A percentile compares a stretch with the other conserved stretches of the same genome.
Conservation (phyloP, 1,140 invertebrate genomes). For the Drosophila carrolli region DNA sequence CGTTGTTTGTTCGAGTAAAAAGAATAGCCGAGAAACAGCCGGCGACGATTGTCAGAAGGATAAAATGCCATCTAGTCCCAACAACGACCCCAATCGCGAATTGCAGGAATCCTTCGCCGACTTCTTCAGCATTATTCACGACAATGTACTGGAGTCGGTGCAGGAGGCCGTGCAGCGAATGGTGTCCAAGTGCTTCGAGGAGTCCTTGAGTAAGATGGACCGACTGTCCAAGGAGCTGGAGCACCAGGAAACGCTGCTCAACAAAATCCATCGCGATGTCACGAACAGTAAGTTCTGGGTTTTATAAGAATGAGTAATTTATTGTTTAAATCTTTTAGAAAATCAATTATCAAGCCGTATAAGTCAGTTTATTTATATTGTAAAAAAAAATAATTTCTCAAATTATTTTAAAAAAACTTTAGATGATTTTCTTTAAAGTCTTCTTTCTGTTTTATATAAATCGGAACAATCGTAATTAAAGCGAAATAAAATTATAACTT, state of each 20-base stretch:
- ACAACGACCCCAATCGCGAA: slow-evolving; percentile 13
- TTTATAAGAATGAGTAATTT: no score
- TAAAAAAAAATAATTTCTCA: no score
- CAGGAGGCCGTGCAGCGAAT: slow-evolving; percentile 40
- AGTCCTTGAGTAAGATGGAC: slow-evolving; percentile 34
- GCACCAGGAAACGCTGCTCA: slow-evolving; percentile 25
- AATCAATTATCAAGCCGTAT: no score
- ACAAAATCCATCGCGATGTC: slow-evolving; percentile 45
- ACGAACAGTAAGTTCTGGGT: slow-evolving; percentile 47
- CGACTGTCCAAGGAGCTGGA: slow-evolving; percentile 27
- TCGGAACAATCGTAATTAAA: no score
- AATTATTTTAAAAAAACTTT: no score
- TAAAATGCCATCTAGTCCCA: not conserved
- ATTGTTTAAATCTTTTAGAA: no score
- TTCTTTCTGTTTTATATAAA: no score
- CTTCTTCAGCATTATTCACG: slow-evolving; percentile 64
- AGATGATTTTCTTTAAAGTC: no score
- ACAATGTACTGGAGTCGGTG: slow-evolving; percentile 65
- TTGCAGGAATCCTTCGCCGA: slow-evolving; percentile 59
- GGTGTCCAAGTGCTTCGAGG: slow-evolving; percentile 53
- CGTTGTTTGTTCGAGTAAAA: slow-evolving; percentile 6
- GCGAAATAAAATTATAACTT: no score
- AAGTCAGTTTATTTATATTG: no score
- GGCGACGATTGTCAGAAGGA: not conserved
- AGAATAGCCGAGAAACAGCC: not conserved